Evolutionary conservation across 2,888 invertebrate species (phyloP).

Genomic region (Hydriomena furcata): DNA sequence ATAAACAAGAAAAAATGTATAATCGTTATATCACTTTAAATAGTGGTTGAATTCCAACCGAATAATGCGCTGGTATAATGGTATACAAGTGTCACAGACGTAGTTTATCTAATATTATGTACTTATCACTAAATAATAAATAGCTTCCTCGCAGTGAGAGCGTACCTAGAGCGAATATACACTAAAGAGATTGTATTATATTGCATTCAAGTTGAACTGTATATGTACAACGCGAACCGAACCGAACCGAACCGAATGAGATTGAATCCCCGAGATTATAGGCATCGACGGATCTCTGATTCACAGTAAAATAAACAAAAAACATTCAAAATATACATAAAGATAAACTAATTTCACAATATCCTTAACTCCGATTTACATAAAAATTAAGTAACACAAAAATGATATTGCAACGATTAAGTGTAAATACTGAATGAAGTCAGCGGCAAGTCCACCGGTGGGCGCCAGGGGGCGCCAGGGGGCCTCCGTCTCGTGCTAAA

Average conservation of each 20-base stretch:
- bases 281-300: slow-evolving; percentile 66
- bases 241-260: slow-evolving; percentile 56
- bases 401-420: slow-evolving; percentile 79
- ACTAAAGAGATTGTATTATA: slow-evolving; percentile 77
- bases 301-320: slow-evolving; percentile 50
- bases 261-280: slow-evolving; percentile 81
- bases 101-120: slow-evolving; percentile 69
- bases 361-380: slow-evolving; percentile 76
- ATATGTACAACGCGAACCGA: slow-evolving; percentile 69
- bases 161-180: slow-evolving; percentile 76
- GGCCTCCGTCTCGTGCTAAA: slow-evolving; percentile 48
- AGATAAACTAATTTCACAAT: slow-evolving; percentile 56
- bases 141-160: slow-evolving; percentile 73
- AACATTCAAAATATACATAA: slow-evolving; percentile 77
- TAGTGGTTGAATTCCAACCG: slow-evolving; percentile 69
- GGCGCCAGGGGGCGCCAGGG: slow-evolving; percentile 5
- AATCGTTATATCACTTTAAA: slow-evolving; percentile 69
- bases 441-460: slow-evolving; percentile 44
- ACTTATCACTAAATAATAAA: slow-evolving; percentile 82
- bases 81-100: slow-evolving; percentile 81
- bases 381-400: slow-evolving; percentile 76
- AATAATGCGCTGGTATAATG: slow-evolving; percentile 74
- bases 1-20: slow-evolving; percentile 71
- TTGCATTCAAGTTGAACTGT: slow-evolving; percentile 70
- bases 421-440: slow-evolving; percentile 57